Evolutionary conservation across 1,140 invertebrate species (phyloP).

Genomic region (Drosophila arawakana): DNA sequence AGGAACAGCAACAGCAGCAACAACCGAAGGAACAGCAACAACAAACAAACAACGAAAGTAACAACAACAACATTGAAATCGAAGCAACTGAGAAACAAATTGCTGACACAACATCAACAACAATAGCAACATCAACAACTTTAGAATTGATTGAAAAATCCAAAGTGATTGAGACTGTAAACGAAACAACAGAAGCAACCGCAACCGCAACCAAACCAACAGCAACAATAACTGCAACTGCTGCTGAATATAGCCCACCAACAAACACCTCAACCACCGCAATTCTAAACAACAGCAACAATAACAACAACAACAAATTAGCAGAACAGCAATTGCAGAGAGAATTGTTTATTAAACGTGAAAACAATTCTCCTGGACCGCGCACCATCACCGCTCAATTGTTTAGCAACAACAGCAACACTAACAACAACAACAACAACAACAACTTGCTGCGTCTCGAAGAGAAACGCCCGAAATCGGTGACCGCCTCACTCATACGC

Average conservation of each 20-base stretch:
- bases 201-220: constrained; percentile 17
- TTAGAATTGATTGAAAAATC: constrained; percentile 48
- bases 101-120: constrained; percentile 26
- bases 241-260: constrained; percentile 42
- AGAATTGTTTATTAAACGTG: constrained; percentile 61
- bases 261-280: constrained; percentile 31
- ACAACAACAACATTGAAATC: constrained; percentile 32
- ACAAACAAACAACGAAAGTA: constrained; percentile 24
- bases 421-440: constrained; percentile 25
- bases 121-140: constrained; percentile 35
- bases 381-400: constrained; percentile 68
- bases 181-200: constrained; percentile 24
- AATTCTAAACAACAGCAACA: constrained; percentile 30
- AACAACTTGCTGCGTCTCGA: constrained; percentile 43
- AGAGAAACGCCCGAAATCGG: constrained; percentile 82
- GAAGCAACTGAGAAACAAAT: constrained; percentile 30
- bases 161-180: constrained; percentile 48
- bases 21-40: constrained; percentile 40
- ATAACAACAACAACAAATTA: constrained; percentile 4
- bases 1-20: constrained; percentile 54
- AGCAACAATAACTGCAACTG: constrained; percentile 31
- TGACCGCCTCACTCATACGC: constrained; percentile 80
- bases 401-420: constrained; percentile 35
- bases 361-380: constrained; percentile 65
- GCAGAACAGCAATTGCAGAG: constrained; percentile 26